phyloP scores from a whole-genome alignment of 2,113 vertebrate genomes.

The Orycteropus afer region DNA sequence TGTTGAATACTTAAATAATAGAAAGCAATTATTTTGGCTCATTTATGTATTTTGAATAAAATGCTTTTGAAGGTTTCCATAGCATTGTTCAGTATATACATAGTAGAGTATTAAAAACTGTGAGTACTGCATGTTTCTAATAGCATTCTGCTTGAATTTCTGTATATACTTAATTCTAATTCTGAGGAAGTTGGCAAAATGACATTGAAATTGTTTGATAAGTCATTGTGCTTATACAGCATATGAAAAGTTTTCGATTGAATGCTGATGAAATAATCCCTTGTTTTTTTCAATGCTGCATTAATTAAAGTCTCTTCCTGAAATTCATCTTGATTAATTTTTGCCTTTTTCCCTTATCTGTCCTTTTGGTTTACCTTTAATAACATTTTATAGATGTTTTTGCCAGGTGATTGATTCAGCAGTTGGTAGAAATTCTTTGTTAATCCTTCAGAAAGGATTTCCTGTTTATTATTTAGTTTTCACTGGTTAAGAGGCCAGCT shows the following conservation, averaged over 20 bases:
- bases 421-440: slow-evolving; percentile 67
- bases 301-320: slow-evolving; percentile 66
- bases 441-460: slow-evolving; percentile 56
- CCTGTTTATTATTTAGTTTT: slow-evolving; percentile 51
- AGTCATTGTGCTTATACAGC: slow-evolving; percentile 29
- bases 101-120: slow-evolving; percentile 58
- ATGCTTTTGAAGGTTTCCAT: slow-evolving; percentile 58
- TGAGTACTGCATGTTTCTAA: slow-evolving; percentile 66
- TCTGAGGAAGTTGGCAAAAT: slow-evolving; percentile 53
- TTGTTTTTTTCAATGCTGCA: slow-evolving; percentile 65
- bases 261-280: slow-evolving; percentile 64
- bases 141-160: slow-evolving; percentile 62
- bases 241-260: slow-evolving; percentile 55
- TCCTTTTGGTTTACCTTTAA: slow-evolving; percentile 68
- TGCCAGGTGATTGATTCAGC: slow-evolving; percentile 74
- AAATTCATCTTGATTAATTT: slow-evolving; percentile 77
- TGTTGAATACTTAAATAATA: slow-evolving; percentile 75
- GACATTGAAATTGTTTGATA: slow-evolving; percentile 12
- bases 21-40: slow-evolving; percentile 67
- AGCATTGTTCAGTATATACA: slow-evolving; percentile 54
- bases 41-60: slow-evolving; percentile 64
- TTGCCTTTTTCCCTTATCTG: slow-evolving; percentile 69
- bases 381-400: slow-evolving; percentile 64
- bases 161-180: slow-evolving; percentile 44
- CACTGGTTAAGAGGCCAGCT: slow-evolving; percentile 30